Conservation (phyloP, 2,113 vertebrate species). For the Clupea harengus region DNA sequence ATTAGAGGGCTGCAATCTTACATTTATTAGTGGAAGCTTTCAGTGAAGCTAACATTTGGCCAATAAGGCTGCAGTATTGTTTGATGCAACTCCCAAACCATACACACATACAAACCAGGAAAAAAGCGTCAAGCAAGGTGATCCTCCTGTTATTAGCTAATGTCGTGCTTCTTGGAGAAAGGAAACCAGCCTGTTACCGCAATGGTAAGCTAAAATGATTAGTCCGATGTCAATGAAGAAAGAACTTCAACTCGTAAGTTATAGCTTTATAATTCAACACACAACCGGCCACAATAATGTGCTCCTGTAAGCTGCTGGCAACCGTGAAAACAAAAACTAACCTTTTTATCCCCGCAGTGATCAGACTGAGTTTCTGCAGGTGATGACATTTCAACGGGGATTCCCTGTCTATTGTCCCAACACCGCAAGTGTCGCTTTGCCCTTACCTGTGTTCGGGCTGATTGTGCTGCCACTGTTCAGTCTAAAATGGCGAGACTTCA, state of each 20-base stretch:
- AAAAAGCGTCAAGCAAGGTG: too few species aligned
- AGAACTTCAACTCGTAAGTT: background rate
- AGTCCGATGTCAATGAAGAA: background rate
- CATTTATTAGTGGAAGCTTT: background rate
- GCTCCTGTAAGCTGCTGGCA: background rate
- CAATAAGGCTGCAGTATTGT: background rate
- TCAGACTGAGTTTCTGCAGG: constrained; percentile 1
- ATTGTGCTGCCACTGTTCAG: background rate
- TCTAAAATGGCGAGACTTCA: background rate
- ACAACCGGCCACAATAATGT: background rate
- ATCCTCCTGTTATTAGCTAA: background rate
- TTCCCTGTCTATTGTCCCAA: background rate
- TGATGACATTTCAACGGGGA: constrained; percentile 2
- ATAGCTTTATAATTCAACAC: too few species aligned
- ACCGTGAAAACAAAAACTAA: background rate
- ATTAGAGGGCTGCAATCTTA: background rate
- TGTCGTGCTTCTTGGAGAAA: background rate
- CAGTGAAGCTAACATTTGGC: background rate
- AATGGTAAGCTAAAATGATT: background rate
- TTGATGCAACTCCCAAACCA: background rate
- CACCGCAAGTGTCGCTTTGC: background rate
- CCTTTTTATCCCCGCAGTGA: background rate
- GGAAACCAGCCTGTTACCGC: background rate
- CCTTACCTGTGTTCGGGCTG: background rate
- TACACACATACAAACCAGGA: background rate